These are phyloP conservation scores for Nomada ruficornis DNA, from an alignment of 2,888 invertebrate species.

Conservation along the genomic window DNA sequence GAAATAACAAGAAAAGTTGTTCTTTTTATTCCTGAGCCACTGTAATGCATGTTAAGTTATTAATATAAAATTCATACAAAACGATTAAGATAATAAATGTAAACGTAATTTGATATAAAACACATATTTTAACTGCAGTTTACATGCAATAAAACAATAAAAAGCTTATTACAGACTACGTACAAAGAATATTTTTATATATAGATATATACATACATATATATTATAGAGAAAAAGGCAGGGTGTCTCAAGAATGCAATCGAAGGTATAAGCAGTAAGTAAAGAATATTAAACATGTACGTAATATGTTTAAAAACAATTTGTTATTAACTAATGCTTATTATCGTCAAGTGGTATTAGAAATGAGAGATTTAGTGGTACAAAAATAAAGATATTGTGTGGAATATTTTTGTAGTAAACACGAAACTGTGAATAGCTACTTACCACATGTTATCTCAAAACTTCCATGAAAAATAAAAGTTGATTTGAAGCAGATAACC, in stretches of 20 bases:
- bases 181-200: too few relatives aligned
- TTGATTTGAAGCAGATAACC: conserved; percentile 36
- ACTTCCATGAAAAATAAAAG: conserved; percentile 38
- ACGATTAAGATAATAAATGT: background rate
- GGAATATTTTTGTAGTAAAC: background rate
- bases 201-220: too few relatives aligned
- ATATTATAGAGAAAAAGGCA: too few relatives aligned
- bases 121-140: background rate
- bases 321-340: conserved; percentile 21
- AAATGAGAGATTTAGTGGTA: background rate
- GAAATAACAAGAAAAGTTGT: background rate
- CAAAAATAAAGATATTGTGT: background rate
- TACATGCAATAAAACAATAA: background rate
- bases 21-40: background rate
- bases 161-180: background rate
- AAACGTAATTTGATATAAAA: background rate
- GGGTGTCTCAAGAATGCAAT: too few relatives aligned
- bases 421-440: background rate
- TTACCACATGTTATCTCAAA: conserved; percentile 55
- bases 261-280: too few relatives aligned
- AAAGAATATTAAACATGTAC: background rate
- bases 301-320: background rate
- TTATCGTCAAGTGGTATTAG: background rate
- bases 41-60: background rate
- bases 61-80: background rate